Evolutionary conservation across 2,113 vertebrate species (phyloP), one percentile per base, ranked within the genome.

Genomic region (Thamnaconus septentrionalis): DNA sequence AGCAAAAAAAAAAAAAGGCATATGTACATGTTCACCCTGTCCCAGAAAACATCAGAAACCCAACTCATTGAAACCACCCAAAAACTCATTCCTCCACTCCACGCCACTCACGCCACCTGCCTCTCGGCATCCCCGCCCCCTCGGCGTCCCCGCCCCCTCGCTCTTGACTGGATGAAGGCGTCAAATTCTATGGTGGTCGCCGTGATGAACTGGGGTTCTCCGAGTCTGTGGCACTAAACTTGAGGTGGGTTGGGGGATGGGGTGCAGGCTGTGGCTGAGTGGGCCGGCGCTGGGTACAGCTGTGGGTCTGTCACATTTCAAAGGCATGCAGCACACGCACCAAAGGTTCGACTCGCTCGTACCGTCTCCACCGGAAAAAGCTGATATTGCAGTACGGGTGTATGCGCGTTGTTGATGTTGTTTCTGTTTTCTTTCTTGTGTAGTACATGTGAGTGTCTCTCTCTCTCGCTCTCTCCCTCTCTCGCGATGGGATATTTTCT

Each of bases 21-120:
- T 95, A 96, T 95, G 91, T 95, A 97, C 94, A 95, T 81, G 87
- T 93, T 93, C 79, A 85, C 80, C 83, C 78, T 81, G 73, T 72
- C 71, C 66, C 68, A 73, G 39, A 76, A 80, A 60, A 84, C 49
- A 72, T 61, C 54, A 66, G 51, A 57, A 41, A 79, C 59, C 79
- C 64, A 64, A 71, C 55, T 69, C 64, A 63, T 49, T 47, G 74
- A 70, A 31, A 12, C 18, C 63, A 66, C 68, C 61, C 18, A 31
- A 31, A 55, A 63, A 84, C 53, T 63, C 64, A 74, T 68, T 87
- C 88, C 81, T 82, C 18, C 18, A 31, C 18, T 31, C 18, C 79
- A 78, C 63, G 70, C 59, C 73, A 56, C 58, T 68, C 62, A 59
- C 62, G 61, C 59, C 51, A 57, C 50, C 60, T 42, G 5, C 5